Evolutionary conservation across 2,797 vertebrate genomes (phyloP), one percentile per base, ranked within the genome.

Genomic region (Sebastes steindachneri): DNA sequence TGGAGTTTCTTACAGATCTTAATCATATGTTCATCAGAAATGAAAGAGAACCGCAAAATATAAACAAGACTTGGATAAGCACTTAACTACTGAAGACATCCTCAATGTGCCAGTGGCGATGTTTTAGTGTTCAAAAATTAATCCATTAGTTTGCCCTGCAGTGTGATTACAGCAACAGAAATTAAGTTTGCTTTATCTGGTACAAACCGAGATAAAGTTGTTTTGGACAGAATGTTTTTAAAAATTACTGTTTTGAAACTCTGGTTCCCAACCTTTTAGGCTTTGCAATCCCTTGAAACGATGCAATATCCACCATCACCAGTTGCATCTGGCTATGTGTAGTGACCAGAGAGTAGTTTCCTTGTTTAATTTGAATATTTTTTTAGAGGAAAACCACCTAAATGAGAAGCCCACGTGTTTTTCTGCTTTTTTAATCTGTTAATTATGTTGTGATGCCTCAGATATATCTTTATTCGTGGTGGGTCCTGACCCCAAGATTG

Each of bases 11-110:
- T 33, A 63, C 64, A 68, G 69, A 85, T 88, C 66, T 55, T 79
- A 86, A 89, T 90, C 77, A 84, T 72, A 79, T 74, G 86, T 74
- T 87, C 37, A 66, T 66, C 68, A 70, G 59, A 78, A 86, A 87
- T 89, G 80, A 85, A 69, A 81, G 81, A 81, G 66, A 73, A 67
- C 63, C 48, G 67, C 71, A 76, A 73, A 75, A 70, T 75, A 76
- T 73, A 90, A 91, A 88, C 67, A 84, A 63, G 64, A 66, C 37
- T 73, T 29, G 28, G 60, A 82, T 75, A 74, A 77, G 68, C 72
- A 72, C 53, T 68, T 78, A 69, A 76, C 77, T 84, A 63, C 78
- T 58, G 37, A 72, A 76, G 62, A 68, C 63, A 77, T 73, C 51
- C 54, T 76, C 53, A n/a, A 0, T 2, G 57, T 63, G 83, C 70